Conservation (phyloP, 64 coral and sea anemone genomes). For the Exaiptasia diaphana region DNA sequence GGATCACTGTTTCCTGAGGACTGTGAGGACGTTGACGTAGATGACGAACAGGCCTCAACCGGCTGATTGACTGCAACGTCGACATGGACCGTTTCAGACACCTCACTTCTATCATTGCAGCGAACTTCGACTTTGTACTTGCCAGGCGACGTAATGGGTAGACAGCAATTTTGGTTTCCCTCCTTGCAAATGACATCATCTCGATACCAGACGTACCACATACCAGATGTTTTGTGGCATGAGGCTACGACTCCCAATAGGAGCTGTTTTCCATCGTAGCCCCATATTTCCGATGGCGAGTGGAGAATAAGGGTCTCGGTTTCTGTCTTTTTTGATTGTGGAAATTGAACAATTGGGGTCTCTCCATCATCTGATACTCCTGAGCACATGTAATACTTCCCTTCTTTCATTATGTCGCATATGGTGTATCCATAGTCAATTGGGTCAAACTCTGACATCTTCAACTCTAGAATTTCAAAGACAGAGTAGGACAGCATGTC, state of each 20-base stretch:
- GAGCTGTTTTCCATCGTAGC: slow-evolving; percentile 25
- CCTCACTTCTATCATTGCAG: neutral
- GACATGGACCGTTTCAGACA: neutral
- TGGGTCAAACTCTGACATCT: slow-evolving; percentile 40
- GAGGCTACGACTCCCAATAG: slow-evolving; percentile 48
- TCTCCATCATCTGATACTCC: neutral
- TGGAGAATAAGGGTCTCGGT: slow-evolving; percentile 6
- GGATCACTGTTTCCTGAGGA: neutral
- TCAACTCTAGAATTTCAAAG: slow-evolving; percentile 13
- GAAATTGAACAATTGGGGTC: neutral
- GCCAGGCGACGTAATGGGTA: slow-evolving; percentile 17
- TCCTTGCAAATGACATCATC: slow-evolving; percentile 13
- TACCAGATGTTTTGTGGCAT: neutral
- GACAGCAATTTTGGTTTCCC: neutral
- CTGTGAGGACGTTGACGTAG: too few species aligned
- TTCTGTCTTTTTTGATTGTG: neutral
- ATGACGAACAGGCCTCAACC: neutral
- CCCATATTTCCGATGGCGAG: slow-evolving; percentile 33
- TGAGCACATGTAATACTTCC: slow-evolving; percentile 2
- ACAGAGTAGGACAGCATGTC: slow-evolving; percentile 22
- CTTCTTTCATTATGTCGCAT: slow-evolving; percentile 29
- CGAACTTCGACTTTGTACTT: slow-evolving; percentile 34
- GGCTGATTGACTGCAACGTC: neutral
- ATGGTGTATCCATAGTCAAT: slow-evolving; percentile 40
- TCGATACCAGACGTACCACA: slow-evolving; percentile 38